These are phyloP conservation scores for Epizoanthus ramosus DNA, from an alignment of 92 coral and sea anemone genomes.

Conservation along the genomic window DNA sequence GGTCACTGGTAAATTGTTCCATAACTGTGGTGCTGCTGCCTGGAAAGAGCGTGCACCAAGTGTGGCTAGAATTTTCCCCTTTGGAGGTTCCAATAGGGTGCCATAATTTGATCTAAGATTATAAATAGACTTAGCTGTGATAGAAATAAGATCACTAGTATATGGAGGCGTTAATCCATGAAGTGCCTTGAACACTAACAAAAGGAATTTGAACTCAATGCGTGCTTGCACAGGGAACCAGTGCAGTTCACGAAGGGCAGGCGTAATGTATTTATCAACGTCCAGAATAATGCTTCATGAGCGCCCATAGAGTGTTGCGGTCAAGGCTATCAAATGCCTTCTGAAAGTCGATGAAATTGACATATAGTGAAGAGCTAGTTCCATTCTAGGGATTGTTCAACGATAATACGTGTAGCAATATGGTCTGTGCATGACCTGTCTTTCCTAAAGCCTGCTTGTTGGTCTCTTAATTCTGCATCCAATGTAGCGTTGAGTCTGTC, in stretches of 20 bases:
- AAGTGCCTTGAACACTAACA: background rate
- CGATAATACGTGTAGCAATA: slow-evolving; percentile 10
- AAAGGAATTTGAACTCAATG: background rate
- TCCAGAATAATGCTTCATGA: too few species aligned
- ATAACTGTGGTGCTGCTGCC: too few species aligned
- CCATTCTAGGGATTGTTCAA: too few species aligned
- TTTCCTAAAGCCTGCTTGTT: slow-evolving; percentile 40
- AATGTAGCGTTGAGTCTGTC: background rate
- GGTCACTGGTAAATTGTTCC: too few species aligned
- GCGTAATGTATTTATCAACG: background rate
- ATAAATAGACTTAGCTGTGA: background rate
- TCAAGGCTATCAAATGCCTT: too few species aligned
- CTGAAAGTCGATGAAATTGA: too few species aligned
- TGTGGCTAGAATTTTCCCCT: too few species aligned
- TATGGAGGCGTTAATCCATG: background rate
- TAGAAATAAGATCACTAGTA: background rate
- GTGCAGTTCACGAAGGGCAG: background rate
- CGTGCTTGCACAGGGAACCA: background rate
- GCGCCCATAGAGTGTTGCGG: too few species aligned
- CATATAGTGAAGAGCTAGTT: too few species aligned
- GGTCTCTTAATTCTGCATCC: background rate
- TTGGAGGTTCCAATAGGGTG: too few species aligned
- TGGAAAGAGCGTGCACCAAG: too few species aligned
- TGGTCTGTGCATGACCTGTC: slow-evolving; percentile 21
- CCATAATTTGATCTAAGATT: too few species aligned